A percentile compares a stretch with the other conserved stretches of the same genome.
phyloP scores from a whole-genome alignment of 2,113 vertebrate species.

The Reinhardtius hippoglossoides region DNA sequence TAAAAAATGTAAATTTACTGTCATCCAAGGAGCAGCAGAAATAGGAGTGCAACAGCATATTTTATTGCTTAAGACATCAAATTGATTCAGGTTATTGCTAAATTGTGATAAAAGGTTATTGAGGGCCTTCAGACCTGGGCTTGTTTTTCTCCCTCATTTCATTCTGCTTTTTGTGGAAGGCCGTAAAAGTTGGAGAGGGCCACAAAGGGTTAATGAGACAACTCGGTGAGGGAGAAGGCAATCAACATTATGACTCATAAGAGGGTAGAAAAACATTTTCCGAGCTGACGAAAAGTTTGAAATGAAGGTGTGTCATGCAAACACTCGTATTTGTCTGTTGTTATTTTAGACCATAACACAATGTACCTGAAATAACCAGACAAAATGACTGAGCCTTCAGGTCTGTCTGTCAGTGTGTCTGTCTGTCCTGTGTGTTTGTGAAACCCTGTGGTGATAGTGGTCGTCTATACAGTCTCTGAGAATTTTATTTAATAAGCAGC shows the following conservation, averaged over 20 bases:
- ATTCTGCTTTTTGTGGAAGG: slow-evolving; percentile 72
- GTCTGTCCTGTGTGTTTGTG: slow-evolving; percentile 48
- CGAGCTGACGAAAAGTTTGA: slow-evolving; percentile 75
- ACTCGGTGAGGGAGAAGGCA: slow-evolving; percentile 76
- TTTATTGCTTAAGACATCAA: slow-evolving; percentile 99
- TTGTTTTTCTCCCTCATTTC: slow-evolving; percentile 81
- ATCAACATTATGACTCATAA: slow-evolving; percentile 80
- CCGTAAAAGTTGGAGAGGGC: slow-evolving; percentile 78
- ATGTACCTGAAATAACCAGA: slow-evolving; percentile 63
- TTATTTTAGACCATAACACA: slow-evolving; percentile 68
- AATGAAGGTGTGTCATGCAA: slow-evolving; percentile 79
- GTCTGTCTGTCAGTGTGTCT: slow-evolving; percentile 35
- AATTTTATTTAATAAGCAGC: slow-evolving; percentile 36
- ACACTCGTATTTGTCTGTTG: slow-evolving; percentile 71
- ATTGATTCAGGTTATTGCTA: slow-evolving; percentile 94
- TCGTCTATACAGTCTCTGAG: slow-evolving; percentile 25
- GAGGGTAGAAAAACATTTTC: slow-evolving; percentile 75
- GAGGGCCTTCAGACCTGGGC: slow-evolving; percentile 81
- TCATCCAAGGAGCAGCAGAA: slow-evolving; percentile 98
- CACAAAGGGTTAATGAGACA: slow-evolving; percentile 81
- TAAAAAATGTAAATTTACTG: slow-evolving; percentile 99
- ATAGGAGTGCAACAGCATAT: slow-evolving; percentile 99
- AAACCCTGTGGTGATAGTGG: slow-evolving; percentile 61
- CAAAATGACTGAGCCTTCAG: slow-evolving; percentile 44
- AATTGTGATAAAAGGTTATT: slow-evolving; percentile 89